phyloP scores from a whole-genome alignment of 2,888 invertebrate genomes.

The Limnephilus rhombicus region DNA sequence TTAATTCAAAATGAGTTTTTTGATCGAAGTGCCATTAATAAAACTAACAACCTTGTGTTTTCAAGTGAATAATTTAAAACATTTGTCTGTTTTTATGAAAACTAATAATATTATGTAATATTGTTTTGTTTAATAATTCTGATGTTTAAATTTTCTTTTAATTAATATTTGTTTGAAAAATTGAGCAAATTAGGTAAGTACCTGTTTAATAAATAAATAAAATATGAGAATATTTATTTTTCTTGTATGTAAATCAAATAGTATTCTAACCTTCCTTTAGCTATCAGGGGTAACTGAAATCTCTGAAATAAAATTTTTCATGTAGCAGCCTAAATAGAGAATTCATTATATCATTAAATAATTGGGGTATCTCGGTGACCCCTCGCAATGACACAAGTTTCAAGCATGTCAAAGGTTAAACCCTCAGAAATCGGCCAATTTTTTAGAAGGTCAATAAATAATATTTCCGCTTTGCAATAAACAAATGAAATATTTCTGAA shows the following conservation, averaged over 20 bases:
- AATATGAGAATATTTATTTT: background rate
- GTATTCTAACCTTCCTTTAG: background rate
- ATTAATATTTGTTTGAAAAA: background rate
- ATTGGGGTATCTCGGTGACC: no score
- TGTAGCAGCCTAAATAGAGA: no score
- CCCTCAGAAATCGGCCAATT: no score
- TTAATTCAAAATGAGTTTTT: background rate
- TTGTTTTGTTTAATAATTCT: background rate
- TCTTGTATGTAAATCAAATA: background rate
- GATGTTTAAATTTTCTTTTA: background rate
- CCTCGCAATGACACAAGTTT: no score
- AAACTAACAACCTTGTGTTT: background rate
- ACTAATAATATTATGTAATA: background rate
- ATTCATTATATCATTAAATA: no score
- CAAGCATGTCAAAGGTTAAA: no score
- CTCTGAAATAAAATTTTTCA: no score
- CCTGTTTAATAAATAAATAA: background rate
- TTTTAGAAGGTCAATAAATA: no score
- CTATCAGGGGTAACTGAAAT: no score
- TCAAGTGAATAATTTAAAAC: background rate
- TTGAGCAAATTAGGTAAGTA: background rate
- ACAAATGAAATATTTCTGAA: no score
- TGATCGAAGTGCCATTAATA: background rate
- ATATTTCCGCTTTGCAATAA: no score
- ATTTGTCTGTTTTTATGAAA: background rate